Evolutionary conservation across 2,113 vertebrate species (phyloP).

Genomic region (Tricholaema leucomelas): DNA sequence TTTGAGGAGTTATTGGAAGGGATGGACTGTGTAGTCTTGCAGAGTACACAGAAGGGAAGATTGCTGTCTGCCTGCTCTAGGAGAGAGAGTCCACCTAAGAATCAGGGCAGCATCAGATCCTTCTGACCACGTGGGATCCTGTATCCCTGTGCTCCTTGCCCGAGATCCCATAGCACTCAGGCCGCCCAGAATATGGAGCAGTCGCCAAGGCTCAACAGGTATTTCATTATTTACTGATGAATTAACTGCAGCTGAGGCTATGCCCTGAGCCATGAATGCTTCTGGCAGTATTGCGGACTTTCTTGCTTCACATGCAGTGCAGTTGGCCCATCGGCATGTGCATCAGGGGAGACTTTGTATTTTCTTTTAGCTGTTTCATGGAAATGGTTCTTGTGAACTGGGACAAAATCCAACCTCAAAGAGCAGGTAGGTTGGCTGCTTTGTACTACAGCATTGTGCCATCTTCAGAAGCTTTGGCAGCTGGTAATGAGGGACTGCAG

Average conservation of each 20-base stretch:
- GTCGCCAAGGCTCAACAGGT: neutral
- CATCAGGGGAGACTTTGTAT: neutral
- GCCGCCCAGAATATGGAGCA: neutral
- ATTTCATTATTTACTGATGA: neutral
- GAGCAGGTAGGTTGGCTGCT: neutral
- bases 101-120: rapidly evolving
- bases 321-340: neutral
- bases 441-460: neutral
- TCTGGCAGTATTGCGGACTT: neutral
- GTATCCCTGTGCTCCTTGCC: neutral
- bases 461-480: neutral
- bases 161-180: rapidly evolving
- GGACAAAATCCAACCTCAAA: neutral
- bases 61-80: rapidly evolving
- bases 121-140: neutral
- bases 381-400: neutral
- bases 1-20: neutral
- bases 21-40: neutral
- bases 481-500: neutral
- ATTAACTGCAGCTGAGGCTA: neutral
- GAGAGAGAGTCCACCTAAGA: neutral
- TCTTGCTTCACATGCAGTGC: rapidly evolving
- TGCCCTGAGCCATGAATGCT: neutral
- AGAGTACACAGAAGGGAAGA: rapidly evolving
- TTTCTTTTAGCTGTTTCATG: neutral